Evolutionary conservation across 2,888 invertebrate species (phyloP), one percentile per base, ranked within the genome.

Genomic region (Acleris holmiana): DNA sequence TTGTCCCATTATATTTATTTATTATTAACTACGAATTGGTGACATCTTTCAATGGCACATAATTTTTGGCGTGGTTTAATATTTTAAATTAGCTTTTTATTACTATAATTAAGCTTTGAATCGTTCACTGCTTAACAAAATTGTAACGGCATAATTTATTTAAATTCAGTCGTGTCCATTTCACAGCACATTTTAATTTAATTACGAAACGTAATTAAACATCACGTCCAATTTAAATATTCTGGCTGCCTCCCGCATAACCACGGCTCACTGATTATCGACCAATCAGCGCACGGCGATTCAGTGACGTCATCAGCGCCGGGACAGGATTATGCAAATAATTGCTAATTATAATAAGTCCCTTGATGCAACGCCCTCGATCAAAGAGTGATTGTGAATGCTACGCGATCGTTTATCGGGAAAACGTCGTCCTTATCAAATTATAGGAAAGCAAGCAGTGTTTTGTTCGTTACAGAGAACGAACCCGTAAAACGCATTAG

Each of bases 241-340:
- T 44, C 18, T 63, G 60, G 61, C 41, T 55, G 25, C 57, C 64
- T 74, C 60, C 69, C 64, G 72, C 71, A 76, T 77, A 71, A 70
- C 61, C 67, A 56, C 59, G 59, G 4, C 48, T 62, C 5, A 46
- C 63, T 73, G 66, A 73, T 73, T 71, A 71, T 71, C 57, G 41
- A 59, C 76, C 71, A 76, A 79, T 78, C 75, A 76, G 55, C 69
- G 71, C 53, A 53, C 63, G 49, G 61, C 66, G 61, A 67, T 57
- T 61, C 61, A 68, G 58, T 57, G 65, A 75, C 72, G 74, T 74
- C 72, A 76, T 76, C 69, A 70, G 70, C 68, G 67, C 67, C 58
- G 71, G 76, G 72, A 62, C 50, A 65, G 65, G 47, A 68, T 73
- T 77, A 78, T 76, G 79, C 72, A 77, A 77, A 78, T 76, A 18